Evolutionary conservation across 2,888 invertebrate species (phyloP), one percentile per base, ranked within the genome.

Genomic region (Drosophila paucipuncta): DNA sequence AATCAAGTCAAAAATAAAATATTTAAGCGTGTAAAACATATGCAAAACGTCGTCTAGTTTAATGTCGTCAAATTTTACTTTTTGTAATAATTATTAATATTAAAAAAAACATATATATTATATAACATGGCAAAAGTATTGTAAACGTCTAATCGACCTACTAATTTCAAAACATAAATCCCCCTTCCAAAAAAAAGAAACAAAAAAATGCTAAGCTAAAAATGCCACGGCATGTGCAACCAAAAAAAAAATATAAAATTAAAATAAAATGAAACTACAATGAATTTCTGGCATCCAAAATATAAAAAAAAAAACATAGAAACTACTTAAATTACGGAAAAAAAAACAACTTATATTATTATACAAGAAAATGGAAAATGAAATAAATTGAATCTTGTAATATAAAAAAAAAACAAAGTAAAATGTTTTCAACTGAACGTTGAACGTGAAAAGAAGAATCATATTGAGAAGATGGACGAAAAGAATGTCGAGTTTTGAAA

Each of bases 331-430:
- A 89, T 73, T 88, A 85, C 77, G 77, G 68, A 63, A 63, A 75
- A 75, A 80, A 81, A 75, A 75, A 68, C 76, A 79, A 91, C 89
- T 87, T 92, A 91, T 92, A 92, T 92, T 91, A 92, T 91, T 90
- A 91, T 91, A 92, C 92, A 92, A 91, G 89, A 91, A 89, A 85
- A 88, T 82, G 80, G 63, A 77, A 91, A 89, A 87, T 84, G 78
- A 92, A 91, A 92, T 92, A 92, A 92, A 92, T 92, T 92, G 91
- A 92, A 92, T 92, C 92, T 92, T 92, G 92, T 92, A 92, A 92
- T 92, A 92, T 92, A 92, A 91, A 89, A 77, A 66, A 66, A 53
- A 31, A 22, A 4, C 10, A 2, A n/a, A 52, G n/a, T 30, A 9
- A 4, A 50, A 22, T 39, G 10, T 61, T 52, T 61, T 25, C 16